Conservation (phyloP, 2,113 vertebrate species). For the Ia io region DNA sequence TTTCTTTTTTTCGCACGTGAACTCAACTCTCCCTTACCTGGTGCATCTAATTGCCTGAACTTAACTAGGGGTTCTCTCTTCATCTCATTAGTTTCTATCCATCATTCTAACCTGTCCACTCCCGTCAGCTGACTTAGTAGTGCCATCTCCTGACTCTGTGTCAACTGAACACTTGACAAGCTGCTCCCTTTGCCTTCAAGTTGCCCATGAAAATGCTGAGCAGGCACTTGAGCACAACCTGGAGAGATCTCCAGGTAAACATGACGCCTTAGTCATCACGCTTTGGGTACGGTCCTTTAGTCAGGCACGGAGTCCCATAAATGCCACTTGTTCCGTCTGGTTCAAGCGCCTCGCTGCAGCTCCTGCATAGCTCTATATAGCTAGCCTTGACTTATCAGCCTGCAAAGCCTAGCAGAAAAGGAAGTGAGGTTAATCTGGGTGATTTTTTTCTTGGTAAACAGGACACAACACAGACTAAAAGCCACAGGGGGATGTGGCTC, state of each 20-base stretch:
- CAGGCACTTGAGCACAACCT: not conserved
- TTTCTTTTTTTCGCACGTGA: not conserved
- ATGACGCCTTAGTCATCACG: rapidly evolving
- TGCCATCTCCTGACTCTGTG: not conserved
- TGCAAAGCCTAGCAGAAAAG: not conserved
- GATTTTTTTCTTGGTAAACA: not conserved
- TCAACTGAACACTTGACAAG: not conserved
- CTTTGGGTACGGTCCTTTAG: not conserved
- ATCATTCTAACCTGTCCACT: not conserved
- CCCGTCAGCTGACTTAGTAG: not conserved
- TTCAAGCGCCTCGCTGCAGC: not conserved
- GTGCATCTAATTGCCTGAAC: not conserved
- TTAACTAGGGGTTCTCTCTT: not conserved
- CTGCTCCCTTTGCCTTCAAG: not conserved
- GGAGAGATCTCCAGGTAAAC: not conserved
- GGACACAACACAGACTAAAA: not conserved
- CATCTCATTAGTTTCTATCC: not conserved
- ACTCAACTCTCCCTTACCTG: not conserved
- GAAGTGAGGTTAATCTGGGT: not conserved
- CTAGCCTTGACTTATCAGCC: not conserved
- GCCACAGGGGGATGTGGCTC: not conserved
- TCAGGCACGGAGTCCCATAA: not conserved
- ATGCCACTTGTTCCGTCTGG: not conserved
- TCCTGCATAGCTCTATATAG: not conserved
- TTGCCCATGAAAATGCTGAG: not conserved